A percentile compares a stretch with the other conserved stretches of the same genome.
Evolutionary conservation across 2,113 vertebrate genomes (phyloP).

Genomic region (Origma solitaria): DNA sequence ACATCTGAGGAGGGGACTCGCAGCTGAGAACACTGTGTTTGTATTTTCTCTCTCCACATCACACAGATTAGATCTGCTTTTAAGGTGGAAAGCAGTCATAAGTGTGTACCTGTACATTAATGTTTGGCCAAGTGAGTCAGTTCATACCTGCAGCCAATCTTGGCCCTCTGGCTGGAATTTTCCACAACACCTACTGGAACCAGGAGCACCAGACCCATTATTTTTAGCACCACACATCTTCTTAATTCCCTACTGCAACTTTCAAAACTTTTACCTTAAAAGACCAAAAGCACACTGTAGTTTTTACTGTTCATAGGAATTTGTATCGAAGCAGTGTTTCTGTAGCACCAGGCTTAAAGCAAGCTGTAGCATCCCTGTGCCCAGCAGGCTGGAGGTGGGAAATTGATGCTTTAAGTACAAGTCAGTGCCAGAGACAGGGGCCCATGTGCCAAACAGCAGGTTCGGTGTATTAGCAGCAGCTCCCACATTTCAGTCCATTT

Average conservation of each 20-base stretch:
- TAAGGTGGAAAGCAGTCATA: slow-evolving; percentile 23
- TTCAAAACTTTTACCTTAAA: background rate
- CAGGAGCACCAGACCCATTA: background rate
- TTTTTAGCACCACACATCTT: background rate
- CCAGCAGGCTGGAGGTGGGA: background rate
- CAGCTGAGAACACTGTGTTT: background rate
- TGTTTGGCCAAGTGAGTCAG: background rate
- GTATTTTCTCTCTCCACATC: slow-evolving; percentile 1
- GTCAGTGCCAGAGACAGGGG: background rate
- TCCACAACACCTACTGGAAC: background rate
- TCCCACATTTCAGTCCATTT: background rate
- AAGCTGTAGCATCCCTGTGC: background rate
- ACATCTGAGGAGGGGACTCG: slow-evolving; percentile 16
- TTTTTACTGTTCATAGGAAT: background rate
- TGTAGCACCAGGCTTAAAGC: background rate
- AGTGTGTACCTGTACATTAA: background rate
- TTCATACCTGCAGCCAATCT: background rate
- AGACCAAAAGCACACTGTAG: background rate
- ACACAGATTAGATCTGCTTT: slow-evolving; percentile 11
- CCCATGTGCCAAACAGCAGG: background rate
- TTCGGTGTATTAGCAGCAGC: background rate
- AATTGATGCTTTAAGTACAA: background rate
- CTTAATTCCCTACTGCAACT: background rate
- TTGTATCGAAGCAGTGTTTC: background rate
- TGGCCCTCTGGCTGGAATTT: background rate